Evolutionary conservation across 2,888 invertebrate species (phyloP).

Genomic region (Pseudococcus viburni): DNA sequence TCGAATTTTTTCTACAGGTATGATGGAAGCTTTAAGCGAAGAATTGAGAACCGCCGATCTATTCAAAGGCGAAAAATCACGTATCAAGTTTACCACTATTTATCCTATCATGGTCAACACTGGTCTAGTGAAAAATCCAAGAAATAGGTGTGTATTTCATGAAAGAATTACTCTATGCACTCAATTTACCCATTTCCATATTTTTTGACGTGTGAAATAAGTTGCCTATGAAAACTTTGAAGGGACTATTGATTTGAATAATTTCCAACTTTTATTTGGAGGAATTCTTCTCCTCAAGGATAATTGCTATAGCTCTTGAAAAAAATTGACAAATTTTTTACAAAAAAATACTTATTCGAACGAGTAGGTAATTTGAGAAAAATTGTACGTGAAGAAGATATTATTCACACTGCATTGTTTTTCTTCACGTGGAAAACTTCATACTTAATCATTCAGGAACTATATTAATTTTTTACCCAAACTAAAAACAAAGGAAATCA

Average conservation of each 20-base stretch:
- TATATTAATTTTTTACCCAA: too few relatives aligned
- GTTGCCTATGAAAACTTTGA: neutral
- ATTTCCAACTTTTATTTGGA: too few relatives aligned
- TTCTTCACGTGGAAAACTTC: neutral
- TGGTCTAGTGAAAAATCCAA: constrained; percentile 84
- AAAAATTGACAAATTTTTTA: too few relatives aligned
- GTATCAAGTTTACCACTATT: constrained; percentile 84
- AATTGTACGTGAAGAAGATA: neutral
- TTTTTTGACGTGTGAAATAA: neutral
- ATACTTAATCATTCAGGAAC: neutral
- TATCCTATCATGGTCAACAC: constrained; percentile 92
- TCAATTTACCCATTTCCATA: neutral
- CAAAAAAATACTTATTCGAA: too few relatives aligned
- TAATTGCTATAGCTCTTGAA: too few relatives aligned
- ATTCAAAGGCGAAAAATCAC: constrained; percentile 68
- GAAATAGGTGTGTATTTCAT: constrained; percentile 74
- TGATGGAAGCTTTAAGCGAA: constrained; percentile 87
- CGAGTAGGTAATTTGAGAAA: too few relatives aligned
- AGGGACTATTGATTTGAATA: neutral
- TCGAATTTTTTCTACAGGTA: constrained; percentile 72
- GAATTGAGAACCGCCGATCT: constrained; percentile 77
- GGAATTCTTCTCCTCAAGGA: too few relatives aligned
- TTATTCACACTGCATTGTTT: neutral
- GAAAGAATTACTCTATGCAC: neutral
- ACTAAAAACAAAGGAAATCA: too few relatives aligned